Evolutionary conservation across 2,113 vertebrate genomes (phyloP).

Genomic region (Sinocyclocheilus rhinocerous): DNA sequence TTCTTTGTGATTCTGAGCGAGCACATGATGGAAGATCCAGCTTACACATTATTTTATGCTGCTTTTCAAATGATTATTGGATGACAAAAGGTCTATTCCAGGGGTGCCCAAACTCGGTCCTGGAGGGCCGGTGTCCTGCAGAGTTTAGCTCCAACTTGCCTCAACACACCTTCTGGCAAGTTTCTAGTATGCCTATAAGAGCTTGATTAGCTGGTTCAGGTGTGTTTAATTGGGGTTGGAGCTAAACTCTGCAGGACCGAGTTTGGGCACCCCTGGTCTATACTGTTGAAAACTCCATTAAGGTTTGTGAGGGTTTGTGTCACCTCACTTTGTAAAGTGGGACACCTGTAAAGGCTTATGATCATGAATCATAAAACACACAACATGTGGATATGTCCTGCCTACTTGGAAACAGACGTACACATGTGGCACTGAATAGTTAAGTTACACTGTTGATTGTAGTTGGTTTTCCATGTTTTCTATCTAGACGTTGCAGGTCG

Average conservation of each 20-base stretch:
- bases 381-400: neutral
- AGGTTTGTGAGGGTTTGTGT: neutral
- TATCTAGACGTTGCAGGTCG: neutral
- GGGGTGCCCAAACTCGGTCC: too few species aligned
- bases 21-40: neutral
- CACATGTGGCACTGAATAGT: neutral
- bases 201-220: too few species aligned
- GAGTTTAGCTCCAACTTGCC: too few species aligned
- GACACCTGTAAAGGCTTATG: neutral
- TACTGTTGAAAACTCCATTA: neutral
- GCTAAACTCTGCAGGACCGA: too few species aligned
- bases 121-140: too few species aligned
- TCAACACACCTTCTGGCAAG: too few species aligned
- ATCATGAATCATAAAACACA: neutral
- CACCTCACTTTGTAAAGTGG: neutral
- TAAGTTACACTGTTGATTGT: neutral
- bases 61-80: neutral
- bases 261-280: neutral
- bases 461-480: neutral
- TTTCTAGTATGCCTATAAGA: too few species aligned
- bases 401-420: neutral
- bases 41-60: neutral
- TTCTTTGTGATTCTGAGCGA: neutral
- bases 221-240: too few species aligned
- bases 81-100: neutral